These are phyloP conservation scores for Herpailurus yagouaroundi DNA, from an alignment of 2,113 vertebrate genomes.

Conservation along the genomic window DNA sequence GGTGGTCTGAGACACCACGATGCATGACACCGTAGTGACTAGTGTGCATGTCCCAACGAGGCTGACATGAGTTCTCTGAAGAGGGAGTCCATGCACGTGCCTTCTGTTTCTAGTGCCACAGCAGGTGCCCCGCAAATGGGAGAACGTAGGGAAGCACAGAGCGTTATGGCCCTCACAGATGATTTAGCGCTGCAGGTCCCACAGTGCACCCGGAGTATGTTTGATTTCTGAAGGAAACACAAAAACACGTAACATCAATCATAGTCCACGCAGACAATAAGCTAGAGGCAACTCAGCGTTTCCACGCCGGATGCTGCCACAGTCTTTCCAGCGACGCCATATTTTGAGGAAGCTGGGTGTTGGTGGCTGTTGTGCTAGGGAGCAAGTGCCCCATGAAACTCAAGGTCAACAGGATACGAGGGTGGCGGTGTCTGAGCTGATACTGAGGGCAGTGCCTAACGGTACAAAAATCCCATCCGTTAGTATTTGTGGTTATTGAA, in stretches of 20 bases:
- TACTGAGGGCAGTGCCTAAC: fast-evolving
- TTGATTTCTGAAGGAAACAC: background rate
- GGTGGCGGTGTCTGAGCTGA: fast-evolving
- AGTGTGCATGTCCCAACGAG: fast-evolving
- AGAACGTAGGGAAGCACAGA: fast-evolving
- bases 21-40: fast-evolving
- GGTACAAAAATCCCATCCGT: fast-evolving
- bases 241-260: fast-evolving
- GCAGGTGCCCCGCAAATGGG: fast-evolving
- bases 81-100: fast-evolving
- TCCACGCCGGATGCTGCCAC: fast-evolving
- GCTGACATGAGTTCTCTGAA: background rate
- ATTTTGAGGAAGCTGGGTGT: background rate
- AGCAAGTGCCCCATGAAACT: fast-evolving
- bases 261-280: fast-evolving
- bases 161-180: fast-evolving
- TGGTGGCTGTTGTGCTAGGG: fast-evolving
- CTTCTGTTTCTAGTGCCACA: fast-evolving
- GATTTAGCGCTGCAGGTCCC: fast-evolving
- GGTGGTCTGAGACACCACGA: fast-evolving
- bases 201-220: fast-evolving
- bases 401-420: fast-evolving
- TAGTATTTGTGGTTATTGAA: fast-evolving
- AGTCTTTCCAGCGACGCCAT: fast-evolving
- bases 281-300: fast-evolving